Percentiles rank a stretch among this genome's conserved stretches.
These are phyloP conservation scores for Oreonectes daqikongensis DNA, from an alignment of 2,797 vertebrate species.

Conservation along the genomic window DNA sequence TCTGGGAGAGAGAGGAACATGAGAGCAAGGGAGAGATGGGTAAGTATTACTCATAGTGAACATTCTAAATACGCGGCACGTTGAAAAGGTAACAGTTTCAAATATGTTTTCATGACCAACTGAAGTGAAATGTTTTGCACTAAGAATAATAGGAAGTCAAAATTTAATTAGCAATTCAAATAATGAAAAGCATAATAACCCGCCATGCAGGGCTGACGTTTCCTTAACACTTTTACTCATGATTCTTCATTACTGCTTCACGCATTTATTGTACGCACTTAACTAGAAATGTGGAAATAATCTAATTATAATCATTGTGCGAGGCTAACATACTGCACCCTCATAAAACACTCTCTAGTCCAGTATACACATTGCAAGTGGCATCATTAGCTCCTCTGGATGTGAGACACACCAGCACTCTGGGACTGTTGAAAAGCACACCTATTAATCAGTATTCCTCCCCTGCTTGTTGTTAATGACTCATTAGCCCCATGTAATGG, in stretches of 20 bases:
- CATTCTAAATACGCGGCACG: background rate
- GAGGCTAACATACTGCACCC: conserved; percentile 27
- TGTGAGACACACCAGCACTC: conserved; percentile 56
- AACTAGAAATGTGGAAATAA: conserved; percentile 35
- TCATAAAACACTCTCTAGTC: conserved; percentile 40
- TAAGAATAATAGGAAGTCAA: background rate
- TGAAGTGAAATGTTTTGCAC: background rate
- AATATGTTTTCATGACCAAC: background rate
- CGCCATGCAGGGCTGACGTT: too few relatives aligned
- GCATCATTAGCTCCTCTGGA: conserved; percentile 61
- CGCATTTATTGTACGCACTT: conserved; percentile 28
- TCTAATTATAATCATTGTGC: conserved; percentile 31
- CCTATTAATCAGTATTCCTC: conserved; percentile 75
- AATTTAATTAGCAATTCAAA: background rate
- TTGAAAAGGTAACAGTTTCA: background rate
- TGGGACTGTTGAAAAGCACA: conserved; percentile 69
- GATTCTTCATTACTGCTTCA: conserved; percentile 27
- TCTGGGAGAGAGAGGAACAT: conserved; percentile 69
- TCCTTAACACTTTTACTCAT: background rate
- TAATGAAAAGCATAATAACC: conserved; percentile 2
- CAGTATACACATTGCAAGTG: conserved; percentile 47
- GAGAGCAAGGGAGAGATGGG: conserved; percentile 11
- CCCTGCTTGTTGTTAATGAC: conserved; percentile 71
- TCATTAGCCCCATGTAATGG: conserved; percentile 75
- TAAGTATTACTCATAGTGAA: background rate